Evolutionary conservation across 2,113 vertebrate genomes (phyloP).

Genomic region (Pelecanoides urinatrix): DNA sequence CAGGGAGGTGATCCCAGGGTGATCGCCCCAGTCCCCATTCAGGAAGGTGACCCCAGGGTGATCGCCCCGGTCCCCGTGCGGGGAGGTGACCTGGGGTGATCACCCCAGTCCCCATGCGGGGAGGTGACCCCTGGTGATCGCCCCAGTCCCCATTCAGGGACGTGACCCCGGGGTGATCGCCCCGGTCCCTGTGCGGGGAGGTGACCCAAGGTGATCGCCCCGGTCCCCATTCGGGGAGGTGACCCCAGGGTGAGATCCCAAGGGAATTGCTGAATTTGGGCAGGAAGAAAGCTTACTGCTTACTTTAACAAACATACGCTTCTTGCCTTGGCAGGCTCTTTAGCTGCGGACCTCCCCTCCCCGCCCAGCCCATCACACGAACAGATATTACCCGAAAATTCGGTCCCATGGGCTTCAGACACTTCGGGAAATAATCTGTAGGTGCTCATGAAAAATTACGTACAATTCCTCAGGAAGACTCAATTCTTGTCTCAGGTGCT

Average conservation of each 20-base stretch:
- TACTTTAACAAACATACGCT: fast-evolving
- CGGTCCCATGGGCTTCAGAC: fast-evolving
- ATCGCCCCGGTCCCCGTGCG: too few relatives aligned
- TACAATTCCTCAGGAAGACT: fast-evolving
- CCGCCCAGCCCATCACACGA: neutral
- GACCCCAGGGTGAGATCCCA: neutral
- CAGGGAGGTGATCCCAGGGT: neutral
- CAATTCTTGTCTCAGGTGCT: neutral
- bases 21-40: neutral
- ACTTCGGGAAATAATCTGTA: neutral
- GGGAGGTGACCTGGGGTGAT: too few relatives aligned
- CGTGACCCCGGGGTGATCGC: too few relatives aligned
- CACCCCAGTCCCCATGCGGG: neutral
- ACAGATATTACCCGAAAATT: neutral
- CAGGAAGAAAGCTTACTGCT: neutral
- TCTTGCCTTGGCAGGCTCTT: neutral
- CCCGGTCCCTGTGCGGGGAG: too few relatives aligned
- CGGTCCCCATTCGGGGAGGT: neutral
- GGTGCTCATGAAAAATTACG: fast-evolving
- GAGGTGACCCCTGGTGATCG: too few relatives aligned
- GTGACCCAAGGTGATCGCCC: too few relatives aligned
- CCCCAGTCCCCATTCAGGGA: too few relatives aligned
- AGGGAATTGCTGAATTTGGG: neutral
- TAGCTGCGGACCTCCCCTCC: neutral
- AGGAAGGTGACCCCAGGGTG: too few relatives aligned